These are phyloP conservation scores for Brenthis ino DNA, from an alignment of 2,888 invertebrate species.

Conservation along the genomic window DNA sequence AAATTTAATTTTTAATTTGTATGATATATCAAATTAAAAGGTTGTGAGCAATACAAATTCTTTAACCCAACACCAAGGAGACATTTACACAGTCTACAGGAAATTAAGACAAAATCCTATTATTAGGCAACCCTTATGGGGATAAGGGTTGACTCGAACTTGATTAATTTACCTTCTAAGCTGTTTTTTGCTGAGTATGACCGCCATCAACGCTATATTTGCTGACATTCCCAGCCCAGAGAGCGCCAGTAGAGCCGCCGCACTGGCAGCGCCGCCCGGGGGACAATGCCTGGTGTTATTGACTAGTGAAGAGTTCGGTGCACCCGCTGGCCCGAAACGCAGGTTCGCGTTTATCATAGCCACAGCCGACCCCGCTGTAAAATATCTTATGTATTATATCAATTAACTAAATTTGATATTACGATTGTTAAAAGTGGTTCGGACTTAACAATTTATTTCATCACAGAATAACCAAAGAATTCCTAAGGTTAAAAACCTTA, in stretches of 20 bases:
- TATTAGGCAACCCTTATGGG: too few species aligned
- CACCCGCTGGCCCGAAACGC: conserved; percentile 85
- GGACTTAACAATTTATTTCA: too few species aligned
- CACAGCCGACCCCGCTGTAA: conserved; percentile 84
- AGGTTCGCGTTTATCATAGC: conserved; percentile 91
- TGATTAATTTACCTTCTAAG: conserved; percentile 85
- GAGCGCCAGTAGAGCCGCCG: conserved; percentile 88
- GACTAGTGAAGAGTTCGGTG: conserved; percentile 85
- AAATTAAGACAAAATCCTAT: too few species aligned
- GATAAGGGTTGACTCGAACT: too few species aligned
- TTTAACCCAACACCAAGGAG: too few species aligned
- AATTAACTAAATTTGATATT: neutral
- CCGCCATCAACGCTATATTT: conserved; percentile 90
- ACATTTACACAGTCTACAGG: too few species aligned
- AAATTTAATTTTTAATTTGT: too few species aligned
- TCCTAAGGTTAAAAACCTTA: too few species aligned
- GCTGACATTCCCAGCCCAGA: conserved; percentile 91
- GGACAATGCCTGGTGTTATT: conserved; percentile 90
- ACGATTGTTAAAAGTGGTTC: too few species aligned
- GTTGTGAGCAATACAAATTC: too few species aligned
- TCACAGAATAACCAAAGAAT: too few species aligned
- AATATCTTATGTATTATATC: neutral
- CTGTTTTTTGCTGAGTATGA: conserved; percentile 90
- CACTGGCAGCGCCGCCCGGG: conserved; percentile 90
- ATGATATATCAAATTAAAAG: too few species aligned